Base-by-base conservation (phyloP, 2,113 vertebrate genomes). In the Triplophysa rosa region DNA sequence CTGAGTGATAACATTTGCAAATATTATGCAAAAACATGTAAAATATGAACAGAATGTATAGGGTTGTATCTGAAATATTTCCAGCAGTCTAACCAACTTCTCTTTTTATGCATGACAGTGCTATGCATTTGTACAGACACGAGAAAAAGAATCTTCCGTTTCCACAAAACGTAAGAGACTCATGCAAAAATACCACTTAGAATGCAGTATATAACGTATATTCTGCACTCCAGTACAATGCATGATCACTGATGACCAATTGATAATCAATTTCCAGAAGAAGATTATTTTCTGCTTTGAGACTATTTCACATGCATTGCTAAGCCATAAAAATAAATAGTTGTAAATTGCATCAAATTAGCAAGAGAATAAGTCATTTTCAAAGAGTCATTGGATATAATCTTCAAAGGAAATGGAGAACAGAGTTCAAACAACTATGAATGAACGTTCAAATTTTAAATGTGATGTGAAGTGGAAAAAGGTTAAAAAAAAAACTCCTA, bases 1-100 rank as follows among this genome's bases (percentile, higher is more conserved):
- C 24, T 40, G 10, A 29, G 21, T 7, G 13, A 61, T 72, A 72
- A 40, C 33, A 23, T 71, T 71, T 71, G 68, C 68, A 71, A 54
- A 56, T 0, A 58, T 5, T 29, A 40, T 42, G 24, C 49, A 73
- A 72, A 59, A 17, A 56, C 13, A 21, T 42, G 10, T 11, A 1
- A 17, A 12, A 56, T 11, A 56, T 12, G 33, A 56, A 26, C 21
- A 16, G 24, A 16, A 54, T 49, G 3, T 21, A 29, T 26, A 10
- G 3, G 19, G 23, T 33, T 19, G 10, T 8, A 14, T 72, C 33
- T 23, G 33, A 24, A 61, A 42, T 16, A 47, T 75, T 47, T 75
- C 14, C 24, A 63, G 24, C 24, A 63, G 1, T 58, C 37, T 59
- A 72, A n/a, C 58, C 29, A n/a, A 54, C 21, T 61, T 42, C 13